Conservation (phyloP, 2,113 vertebrate genomes). For the Bettongia penicillata region DNA sequence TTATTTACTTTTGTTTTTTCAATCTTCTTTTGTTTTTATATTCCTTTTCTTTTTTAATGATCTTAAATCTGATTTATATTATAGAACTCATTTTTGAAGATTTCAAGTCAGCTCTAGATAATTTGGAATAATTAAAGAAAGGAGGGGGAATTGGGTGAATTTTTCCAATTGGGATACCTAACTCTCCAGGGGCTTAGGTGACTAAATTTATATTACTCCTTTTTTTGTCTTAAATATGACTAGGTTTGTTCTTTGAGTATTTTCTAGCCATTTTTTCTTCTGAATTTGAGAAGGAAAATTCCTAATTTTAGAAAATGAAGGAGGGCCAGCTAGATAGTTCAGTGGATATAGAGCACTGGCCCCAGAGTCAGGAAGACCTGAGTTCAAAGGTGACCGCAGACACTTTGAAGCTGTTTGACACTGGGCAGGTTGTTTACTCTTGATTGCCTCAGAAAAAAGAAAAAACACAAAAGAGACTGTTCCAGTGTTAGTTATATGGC, state of each 20-base stretch:
- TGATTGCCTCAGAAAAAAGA: too few relatives aligned
- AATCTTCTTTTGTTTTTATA: too few relatives aligned
- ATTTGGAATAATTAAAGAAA: not conserved
- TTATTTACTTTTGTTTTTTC: too few relatives aligned
- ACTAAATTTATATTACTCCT: not conserved
- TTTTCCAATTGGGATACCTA: not conserved
- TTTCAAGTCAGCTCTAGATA: not conserved
- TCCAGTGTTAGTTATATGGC: not conserved
- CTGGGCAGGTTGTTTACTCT: too few relatives aligned
- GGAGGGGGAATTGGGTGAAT: not conserved
- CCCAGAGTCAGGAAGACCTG: too few relatives aligned
- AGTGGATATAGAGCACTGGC: too few relatives aligned
- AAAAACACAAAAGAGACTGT: not conserved
- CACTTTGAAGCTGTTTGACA: too few relatives aligned
- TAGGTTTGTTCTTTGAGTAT: not conserved
- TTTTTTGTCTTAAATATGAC: not conserved
- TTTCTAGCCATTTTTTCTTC: not conserved
- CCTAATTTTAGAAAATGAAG: not conserved
- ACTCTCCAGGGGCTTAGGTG: not conserved
- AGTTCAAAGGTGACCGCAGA: too few relatives aligned
- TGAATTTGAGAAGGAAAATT: not conserved
- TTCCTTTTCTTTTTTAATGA: not conserved
- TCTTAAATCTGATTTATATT: not conserved
- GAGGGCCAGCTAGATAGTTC: too few relatives aligned
- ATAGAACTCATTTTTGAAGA: not conserved